phyloP scores from a whole-genome alignment of 2,797 vertebrate genomes.

The Margarornis squamiger region DNA sequence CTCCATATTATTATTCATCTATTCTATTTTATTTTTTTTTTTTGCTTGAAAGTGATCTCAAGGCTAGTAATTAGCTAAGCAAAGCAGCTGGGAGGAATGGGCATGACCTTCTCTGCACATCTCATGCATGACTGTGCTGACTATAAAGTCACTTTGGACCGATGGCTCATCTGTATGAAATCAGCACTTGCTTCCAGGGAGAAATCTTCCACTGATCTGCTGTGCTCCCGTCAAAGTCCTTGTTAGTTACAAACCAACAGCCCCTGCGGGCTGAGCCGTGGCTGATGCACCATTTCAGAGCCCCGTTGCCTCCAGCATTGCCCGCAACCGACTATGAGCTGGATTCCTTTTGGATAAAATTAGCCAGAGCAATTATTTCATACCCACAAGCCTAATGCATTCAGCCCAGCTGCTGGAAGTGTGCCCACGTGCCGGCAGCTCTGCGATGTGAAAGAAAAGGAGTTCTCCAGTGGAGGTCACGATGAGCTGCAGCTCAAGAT shows the following conservation, averaged over 20 bases:
- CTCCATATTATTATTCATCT: neutral
- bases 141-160: neutral
- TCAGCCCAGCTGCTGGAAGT: slow-evolving; percentile 21
- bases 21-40: neutral
- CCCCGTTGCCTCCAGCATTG: neutral
- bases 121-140: neutral
- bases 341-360: slow-evolving; percentile 60
- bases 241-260: neutral
- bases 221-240: neutral
- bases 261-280: rapidly evolving
- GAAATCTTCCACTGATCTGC: neutral
- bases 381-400: neutral
- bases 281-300: neutral
- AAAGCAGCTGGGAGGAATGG: neutral
- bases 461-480: slow-evolving; percentile 44
- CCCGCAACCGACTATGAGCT: neutral
- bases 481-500: slow-evolving; percentile 52
- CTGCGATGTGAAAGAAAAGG: slow-evolving; percentile 29
- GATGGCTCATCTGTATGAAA: neutral
- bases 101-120: neutral
- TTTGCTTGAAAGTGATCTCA: neutral
- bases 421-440: slow-evolving; percentile 20
- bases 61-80: slow-evolving; percentile 25
- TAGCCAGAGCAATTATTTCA: slow-evolving; percentile 47
- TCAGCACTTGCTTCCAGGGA: neutral